Evolutionary conservation across 2,888 invertebrate genomes (phyloP).

Genomic region (Chrysina gloriosa): DNA sequence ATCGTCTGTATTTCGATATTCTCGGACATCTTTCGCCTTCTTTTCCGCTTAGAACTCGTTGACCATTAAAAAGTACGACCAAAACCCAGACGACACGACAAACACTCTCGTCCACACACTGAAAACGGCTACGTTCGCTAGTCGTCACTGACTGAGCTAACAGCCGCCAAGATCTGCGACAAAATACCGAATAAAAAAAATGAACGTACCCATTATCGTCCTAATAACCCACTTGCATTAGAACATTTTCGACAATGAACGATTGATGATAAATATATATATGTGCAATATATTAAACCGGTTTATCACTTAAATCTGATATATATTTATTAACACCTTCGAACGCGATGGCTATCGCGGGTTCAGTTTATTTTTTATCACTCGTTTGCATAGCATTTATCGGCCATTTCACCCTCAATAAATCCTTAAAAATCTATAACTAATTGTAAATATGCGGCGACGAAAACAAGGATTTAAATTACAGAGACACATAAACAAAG

Average conservation of each 20-base stretch:
- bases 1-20: conserved; percentile 63
- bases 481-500: too few species aligned
- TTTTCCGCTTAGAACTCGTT: conserved; percentile 1
- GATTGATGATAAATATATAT: neutral
- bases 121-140: conserved; percentile 5
- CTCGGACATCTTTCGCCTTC: conserved; percentile 58
- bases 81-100: conserved; percentile 15
- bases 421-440: conserved; percentile 18
- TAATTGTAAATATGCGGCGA: neutral
- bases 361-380: conserved; percentile 1
- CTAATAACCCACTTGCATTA: conserved; percentile 29
- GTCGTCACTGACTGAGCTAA: neutral
- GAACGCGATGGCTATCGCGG: neutral
- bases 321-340: neutral
- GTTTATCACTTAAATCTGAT: neutral
- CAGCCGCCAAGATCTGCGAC: neutral
- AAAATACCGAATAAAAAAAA: conserved; percentile 3
- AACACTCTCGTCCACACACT: neutral
- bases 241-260: neutral
- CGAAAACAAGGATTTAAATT: too few species aligned
- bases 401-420: neutral
- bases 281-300: conserved; percentile 2
- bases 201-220: conserved; percentile 23
- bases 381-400: neutral
- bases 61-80: conserved; percentile 13